phyloP scores from a whole-genome alignment of 2,888 invertebrate genomes.

The Panorpa germanica region DNA sequence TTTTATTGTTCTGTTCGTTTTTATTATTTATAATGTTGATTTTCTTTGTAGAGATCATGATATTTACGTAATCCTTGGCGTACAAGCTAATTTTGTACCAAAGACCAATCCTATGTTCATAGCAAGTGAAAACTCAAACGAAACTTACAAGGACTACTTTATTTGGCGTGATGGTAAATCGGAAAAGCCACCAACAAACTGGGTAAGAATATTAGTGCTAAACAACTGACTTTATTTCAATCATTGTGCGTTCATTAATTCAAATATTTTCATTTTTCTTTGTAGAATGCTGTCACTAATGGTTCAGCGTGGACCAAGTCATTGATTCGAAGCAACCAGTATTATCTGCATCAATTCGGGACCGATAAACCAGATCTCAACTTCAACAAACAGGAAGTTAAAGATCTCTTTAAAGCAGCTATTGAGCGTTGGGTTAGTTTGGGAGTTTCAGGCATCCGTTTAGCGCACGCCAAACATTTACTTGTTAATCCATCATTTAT shows the following conservation, averaged over 20 bases:
- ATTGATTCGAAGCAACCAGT: conserved; percentile 33
- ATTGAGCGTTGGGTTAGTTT: conserved; percentile 49
- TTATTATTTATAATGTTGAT: not conserved
- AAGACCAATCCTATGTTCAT: conserved; percentile 53
- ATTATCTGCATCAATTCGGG: conserved; percentile 61
- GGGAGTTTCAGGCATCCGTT: conserved; percentile 69
- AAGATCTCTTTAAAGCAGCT: conserved; percentile 42
- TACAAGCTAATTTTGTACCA: conserved; percentile 56
- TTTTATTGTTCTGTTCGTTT: not conserved
- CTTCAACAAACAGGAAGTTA: conserved; percentile 48
- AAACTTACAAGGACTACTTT: conserved; percentile 52
- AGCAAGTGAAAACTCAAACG: conserved; percentile 34
- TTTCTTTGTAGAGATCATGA: conserved; percentile 21
- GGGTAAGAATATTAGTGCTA: conserved; percentile 29
- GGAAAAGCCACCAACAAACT: conserved; percentile 43
- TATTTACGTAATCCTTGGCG: conserved; percentile 47
- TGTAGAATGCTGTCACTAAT: conserved; percentile 16
- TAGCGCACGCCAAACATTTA: conserved; percentile 39
- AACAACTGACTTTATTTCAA: not conserved
- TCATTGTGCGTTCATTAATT: conserved; percentile 9
- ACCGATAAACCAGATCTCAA: conserved; percentile 59
- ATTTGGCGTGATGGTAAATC: conserved; percentile 43
- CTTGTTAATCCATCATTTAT: conserved; percentile 34
- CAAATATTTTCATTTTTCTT: no score
- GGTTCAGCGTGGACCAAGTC: conserved; percentile 18